These are phyloP conservation scores for Panulirus ornatus DNA, from an alignment of 1,140 invertebrate species.

Conservation along the genomic window DNA sequence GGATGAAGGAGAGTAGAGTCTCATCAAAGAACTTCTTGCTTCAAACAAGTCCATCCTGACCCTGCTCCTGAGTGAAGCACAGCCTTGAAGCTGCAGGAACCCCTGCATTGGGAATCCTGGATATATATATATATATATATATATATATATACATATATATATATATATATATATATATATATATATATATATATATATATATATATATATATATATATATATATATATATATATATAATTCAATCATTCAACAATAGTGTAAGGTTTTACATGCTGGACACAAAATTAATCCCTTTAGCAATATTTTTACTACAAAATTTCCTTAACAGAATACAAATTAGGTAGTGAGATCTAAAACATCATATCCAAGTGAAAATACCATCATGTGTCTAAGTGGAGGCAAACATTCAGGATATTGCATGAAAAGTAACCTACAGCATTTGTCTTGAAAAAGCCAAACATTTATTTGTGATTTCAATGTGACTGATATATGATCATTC, in stretches of 20 bases:
- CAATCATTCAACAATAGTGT: background rate
- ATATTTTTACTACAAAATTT: no score
- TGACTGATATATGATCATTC: background rate
- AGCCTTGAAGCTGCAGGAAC: no score
- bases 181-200: slow-evolving; percentile 36
- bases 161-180: slow-evolving; percentile 28
- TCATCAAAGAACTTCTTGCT: no score
- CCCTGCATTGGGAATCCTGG: no score
- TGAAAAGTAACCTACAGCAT: background rate
- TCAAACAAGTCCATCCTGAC: no score
- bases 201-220: slow-evolving; percentile 38
- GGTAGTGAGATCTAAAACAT: no score
- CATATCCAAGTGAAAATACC: background rate
- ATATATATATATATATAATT: slow-evolving; percentile 35
- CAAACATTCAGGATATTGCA: background rate
- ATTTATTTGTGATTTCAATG: background rate
- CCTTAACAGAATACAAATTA: no score
- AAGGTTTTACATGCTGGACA: background rate
- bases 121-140: slow-evolving; percentile 32
- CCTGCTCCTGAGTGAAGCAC: no score
- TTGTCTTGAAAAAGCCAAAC: background rate
- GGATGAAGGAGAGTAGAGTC: no score
- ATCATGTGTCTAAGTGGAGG: background rate
- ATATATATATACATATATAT: slow-evolving; percentile 20
- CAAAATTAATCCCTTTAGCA: no score